phyloP scores from a whole-genome alignment of 2,797 vertebrate genomes.

The Rhinogobio ventralis region DNA sequence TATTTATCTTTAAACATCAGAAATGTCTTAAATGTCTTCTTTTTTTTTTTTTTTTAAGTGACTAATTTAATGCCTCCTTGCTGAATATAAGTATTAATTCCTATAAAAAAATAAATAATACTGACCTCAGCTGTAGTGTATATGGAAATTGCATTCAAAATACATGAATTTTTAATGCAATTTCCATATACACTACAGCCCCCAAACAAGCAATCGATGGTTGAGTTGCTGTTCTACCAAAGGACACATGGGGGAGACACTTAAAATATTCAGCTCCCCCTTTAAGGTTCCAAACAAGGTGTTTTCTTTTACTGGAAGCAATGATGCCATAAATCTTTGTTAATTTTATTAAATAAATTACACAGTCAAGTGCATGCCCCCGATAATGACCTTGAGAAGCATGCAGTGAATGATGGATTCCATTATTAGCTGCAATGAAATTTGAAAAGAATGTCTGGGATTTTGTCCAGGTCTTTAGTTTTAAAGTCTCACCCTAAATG shows the following conservation, averaged over 20 bases:
- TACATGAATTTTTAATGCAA: too few relatives aligned
- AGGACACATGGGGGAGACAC: conserved; percentile 63
- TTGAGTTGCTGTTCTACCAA: conserved; percentile 25
- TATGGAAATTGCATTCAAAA: neutral
- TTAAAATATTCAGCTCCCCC: neutral
- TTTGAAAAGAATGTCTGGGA: conserved; percentile 22
- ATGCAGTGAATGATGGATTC: neutral
- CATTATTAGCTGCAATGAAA: conserved; percentile 8
- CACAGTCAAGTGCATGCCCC: neutral
- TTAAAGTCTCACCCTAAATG: conserved; percentile 28
- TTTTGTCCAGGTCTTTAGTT: conserved; percentile 8
- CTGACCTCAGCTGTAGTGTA: neutral
- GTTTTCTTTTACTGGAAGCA: neutral
- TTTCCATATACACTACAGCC: too few relatives aligned
- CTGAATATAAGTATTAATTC: neutral
- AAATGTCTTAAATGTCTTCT: neutral
- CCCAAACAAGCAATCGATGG: neutral
- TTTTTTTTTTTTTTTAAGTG: neutral
- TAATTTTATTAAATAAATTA: conserved; percentile 2
- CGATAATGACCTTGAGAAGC: neutral
- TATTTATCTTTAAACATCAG: neutral
- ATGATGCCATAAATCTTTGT: neutral
- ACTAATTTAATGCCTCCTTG: neutral
- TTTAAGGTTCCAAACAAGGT: conserved; percentile 1
- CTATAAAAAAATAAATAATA: neutral